These are phyloP conservation scores for Drosophila ezoana DNA, from an alignment of 2,888 invertebrate genomes.

Conservation along the genomic window DNA sequence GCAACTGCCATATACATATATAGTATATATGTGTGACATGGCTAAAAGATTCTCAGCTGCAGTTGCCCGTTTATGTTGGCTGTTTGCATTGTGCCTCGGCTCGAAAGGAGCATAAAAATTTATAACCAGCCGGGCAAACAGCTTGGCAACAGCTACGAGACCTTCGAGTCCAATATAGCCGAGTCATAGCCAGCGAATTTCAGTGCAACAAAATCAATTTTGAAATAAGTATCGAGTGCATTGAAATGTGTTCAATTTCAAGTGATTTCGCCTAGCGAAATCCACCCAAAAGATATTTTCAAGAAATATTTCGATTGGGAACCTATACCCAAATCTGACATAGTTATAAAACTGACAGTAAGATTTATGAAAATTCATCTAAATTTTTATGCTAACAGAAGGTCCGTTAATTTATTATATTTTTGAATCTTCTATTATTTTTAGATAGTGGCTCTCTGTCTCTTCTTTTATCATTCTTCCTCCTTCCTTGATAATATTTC, in stretches of 20 bases:
- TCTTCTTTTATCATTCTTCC: no score
- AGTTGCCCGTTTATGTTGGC: conserved; percentile 31
- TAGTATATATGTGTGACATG: conserved; percentile 20
- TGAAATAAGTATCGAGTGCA: conserved; percentile 12
- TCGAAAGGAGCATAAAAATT: conserved; percentile 68
- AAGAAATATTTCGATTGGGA: background rate
- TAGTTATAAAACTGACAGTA: no score
- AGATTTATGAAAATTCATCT: no score
- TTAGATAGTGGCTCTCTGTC: no score
- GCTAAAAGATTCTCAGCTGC: conserved; percentile 37
- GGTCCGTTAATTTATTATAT: no score
- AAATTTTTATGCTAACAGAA: no score
- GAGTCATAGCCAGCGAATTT: background rate
- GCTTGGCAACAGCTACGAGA: conserved; percentile 16
- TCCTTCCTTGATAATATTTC: no score
- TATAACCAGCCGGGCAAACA: conserved; percentile 30
- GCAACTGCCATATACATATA: conserved; percentile 33
- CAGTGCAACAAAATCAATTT: conserved; percentile 49
- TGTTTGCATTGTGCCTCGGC: conserved; percentile 41
- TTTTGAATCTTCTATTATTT: no score
- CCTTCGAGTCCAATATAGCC: conserved; percentile 24
- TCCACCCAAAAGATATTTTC: conserved; percentile 1
- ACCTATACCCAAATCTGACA: no score
- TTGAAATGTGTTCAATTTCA: conserved; percentile 23
- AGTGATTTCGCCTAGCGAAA: conserved; percentile 18